phyloP scores from a whole-genome alignment of 1,140 invertebrate species.

The Microplitis mediator region DNA sequence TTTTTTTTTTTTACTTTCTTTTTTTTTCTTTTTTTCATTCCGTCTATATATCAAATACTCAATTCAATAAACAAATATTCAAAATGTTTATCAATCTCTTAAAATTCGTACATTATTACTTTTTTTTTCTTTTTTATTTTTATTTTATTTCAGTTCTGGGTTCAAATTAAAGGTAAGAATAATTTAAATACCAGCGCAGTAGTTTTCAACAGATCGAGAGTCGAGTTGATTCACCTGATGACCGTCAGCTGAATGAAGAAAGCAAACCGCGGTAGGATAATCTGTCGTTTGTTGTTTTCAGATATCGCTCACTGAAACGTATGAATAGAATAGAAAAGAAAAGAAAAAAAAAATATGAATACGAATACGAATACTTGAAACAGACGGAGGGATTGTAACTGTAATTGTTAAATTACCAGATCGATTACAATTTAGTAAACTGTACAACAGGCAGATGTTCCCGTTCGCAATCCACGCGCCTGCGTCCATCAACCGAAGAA shows the following conservation, averaged over 20 bases:
- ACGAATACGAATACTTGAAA: background rate
- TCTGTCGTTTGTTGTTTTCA: background rate
- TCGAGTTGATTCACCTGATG: no score
- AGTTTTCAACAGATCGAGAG: background rate
- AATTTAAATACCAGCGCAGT: no score
- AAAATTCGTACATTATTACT: background rate
- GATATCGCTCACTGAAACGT: background rate
- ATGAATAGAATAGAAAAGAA: no score
- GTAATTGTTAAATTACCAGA: conserved; percentile 25
- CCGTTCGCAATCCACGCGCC: conserved; percentile 16
- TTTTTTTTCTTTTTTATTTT: background rate
- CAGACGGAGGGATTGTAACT: background rate
- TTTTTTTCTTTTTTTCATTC: background rate
- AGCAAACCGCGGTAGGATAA: no score
- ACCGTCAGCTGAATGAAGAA: no score
- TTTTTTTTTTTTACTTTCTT: background rate
- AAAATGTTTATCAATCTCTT: conserved; percentile 3
- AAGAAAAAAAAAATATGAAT: background rate
- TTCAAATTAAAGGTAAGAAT: no score
- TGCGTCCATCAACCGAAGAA: conserved; percentile 7
- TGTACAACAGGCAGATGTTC: conserved; percentile 25
- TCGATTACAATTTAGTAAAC: conserved; percentile 24
- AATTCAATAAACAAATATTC: conserved; percentile 13
- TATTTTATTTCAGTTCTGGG: background rate
- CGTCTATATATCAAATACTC: background rate